Evolutionary conservation across 2,797 vertebrate species (phyloP).

Genomic region (Pristis pectinata): DNA sequence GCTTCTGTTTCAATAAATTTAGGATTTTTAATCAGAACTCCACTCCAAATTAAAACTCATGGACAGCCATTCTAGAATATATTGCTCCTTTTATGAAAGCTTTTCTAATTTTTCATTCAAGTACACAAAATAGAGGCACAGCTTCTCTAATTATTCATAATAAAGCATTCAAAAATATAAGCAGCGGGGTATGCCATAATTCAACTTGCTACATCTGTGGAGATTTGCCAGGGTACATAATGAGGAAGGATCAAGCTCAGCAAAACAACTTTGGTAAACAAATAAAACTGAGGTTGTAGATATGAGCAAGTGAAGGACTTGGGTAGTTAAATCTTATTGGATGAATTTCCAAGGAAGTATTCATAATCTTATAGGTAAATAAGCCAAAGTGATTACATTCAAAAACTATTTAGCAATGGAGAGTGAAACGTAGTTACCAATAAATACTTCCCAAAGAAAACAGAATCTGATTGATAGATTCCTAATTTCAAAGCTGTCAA

Average conservation of each 20-base stretch:
- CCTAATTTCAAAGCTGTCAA: too few species aligned
- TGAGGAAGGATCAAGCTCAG: constrained; percentile 43
- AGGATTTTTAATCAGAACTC: not conserved
- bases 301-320: constrained; percentile 41
- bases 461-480: too few species aligned
- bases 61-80: constrained; percentile 42
- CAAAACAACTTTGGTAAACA: constrained; percentile 43
- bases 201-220: not conserved
- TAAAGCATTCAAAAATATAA: not conserved
- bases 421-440: too few species aligned
- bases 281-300: constrained; percentile 43
- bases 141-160: not conserved
- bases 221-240: constrained; percentile 4
- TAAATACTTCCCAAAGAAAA: too few species aligned
- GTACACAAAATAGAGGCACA: not conserved
- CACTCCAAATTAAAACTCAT: constrained; percentile 42
- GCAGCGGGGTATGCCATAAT: not conserved
- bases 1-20: constrained; percentile 41
- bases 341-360: not conserved
- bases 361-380: not conserved
- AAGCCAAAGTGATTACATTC: not conserved
- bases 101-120: not conserved
- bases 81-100: not conserved
- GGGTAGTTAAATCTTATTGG: not conserved
- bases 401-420: too few species aligned